phyloP scores from a whole-genome alignment of 2,797 vertebrate genomes.

The Tragelaphus eurycerus region DNA sequence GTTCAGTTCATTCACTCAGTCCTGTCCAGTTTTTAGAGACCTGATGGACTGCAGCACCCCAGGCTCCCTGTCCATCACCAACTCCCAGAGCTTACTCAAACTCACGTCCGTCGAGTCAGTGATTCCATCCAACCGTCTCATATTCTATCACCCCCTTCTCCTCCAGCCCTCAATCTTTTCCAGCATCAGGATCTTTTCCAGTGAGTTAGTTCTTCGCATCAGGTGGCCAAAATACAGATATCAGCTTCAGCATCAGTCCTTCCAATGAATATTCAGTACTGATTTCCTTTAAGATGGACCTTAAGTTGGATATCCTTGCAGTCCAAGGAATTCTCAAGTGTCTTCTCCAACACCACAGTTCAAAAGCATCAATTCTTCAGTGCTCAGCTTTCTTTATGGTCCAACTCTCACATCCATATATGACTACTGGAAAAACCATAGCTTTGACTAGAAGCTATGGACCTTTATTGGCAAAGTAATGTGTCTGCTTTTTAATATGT shows the following conservation, averaged over 20 bases:
- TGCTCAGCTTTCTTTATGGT: not conserved
- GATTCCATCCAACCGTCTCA: not conserved
- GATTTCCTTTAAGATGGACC: not conserved
- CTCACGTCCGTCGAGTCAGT: not conserved
- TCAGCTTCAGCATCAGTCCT: not conserved
- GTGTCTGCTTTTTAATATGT: not conserved
- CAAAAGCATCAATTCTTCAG: not conserved
- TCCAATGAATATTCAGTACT: not conserved
- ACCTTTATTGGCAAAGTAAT: not conserved
- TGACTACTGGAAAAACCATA: not conserved
- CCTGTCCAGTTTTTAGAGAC: not conserved
- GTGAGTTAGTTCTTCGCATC: not conserved
- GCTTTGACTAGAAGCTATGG: not conserved
- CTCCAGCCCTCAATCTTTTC: not conserved
- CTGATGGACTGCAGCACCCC: not conserved
- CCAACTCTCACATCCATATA: not conserved
- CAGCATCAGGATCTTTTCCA: not conserved
- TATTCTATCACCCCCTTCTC: not conserved
- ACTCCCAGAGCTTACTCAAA: not conserved
- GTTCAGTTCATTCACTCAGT: not conserved
- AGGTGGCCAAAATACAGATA: not conserved
- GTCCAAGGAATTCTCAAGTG: not conserved
- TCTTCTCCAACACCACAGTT: not conserved
- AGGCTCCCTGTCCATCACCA: not conserved
- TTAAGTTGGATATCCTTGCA: not conserved